phyloP scores from a whole-genome alignment of 2,888 invertebrate species.

The Cheilosia scutellata region DNA sequence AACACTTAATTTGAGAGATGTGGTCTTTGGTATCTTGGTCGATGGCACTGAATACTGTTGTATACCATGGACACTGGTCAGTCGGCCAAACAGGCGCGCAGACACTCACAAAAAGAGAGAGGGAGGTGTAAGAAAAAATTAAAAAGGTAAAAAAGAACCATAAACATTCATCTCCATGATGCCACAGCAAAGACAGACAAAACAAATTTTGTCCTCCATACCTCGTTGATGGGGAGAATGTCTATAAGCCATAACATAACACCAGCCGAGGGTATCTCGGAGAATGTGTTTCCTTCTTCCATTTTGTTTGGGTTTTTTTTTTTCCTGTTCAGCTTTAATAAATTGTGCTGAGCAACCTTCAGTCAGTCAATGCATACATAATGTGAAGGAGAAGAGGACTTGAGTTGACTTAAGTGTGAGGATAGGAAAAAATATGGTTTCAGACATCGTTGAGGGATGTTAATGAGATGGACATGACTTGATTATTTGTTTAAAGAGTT shows the following conservation, averaged over 20 bases:
- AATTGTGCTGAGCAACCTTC: slow-evolving; percentile 46
- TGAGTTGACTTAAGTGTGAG: slow-evolving; percentile 38
- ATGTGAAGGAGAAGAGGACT: slow-evolving; percentile 33
- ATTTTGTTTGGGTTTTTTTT: slow-evolving; percentile 15
- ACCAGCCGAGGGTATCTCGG: slow-evolving; percentile 4
- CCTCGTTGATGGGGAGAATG: background rate
- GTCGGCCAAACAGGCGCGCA: background rate
- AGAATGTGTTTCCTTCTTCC: slow-evolving; percentile 28
- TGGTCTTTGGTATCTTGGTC: slow-evolving; percentile 14
- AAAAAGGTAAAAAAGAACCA: slow-evolving; percentile 45
- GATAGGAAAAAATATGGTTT: slow-evolving; percentile 63
- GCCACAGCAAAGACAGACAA: slow-evolving; percentile 56
- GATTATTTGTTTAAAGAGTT: slow-evolving; percentile 63
- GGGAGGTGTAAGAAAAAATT: slow-evolving; percentile 63
- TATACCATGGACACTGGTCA: background rate
- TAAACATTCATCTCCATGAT: slow-evolving; percentile 60
- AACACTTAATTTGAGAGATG: slow-evolving; percentile 53
- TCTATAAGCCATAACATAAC: no score
- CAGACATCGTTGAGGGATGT: slow-evolving; percentile 63
- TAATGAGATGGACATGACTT: slow-evolving; percentile 70
- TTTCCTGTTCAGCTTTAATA: slow-evolving; percentile 33
- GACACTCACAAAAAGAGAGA: slow-evolving; percentile 15
- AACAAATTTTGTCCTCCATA: slow-evolving; percentile 52
- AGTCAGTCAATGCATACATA: slow-evolving; percentile 14
- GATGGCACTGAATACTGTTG: background rate